phyloP scores from a whole-genome alignment of 2,797 vertebrate genomes.

The Phrynocephalus forsythii region DNA sequence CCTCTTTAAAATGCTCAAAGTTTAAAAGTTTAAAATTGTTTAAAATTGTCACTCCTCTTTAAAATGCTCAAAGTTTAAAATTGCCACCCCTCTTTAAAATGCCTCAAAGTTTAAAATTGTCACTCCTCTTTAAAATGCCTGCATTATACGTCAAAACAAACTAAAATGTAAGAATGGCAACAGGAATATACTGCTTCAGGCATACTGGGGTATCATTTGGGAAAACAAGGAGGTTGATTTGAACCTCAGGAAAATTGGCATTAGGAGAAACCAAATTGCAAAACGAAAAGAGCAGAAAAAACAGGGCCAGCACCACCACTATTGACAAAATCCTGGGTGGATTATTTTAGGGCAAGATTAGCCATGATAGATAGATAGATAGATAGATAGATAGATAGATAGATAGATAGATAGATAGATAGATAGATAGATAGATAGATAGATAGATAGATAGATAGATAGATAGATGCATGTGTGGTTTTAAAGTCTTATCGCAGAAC shows the following conservation, averaged over 20 bases:
- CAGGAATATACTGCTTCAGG: neutral
- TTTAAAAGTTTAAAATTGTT: too few relatives aligned
- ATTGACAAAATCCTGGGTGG: slow-evolving; percentile 3
- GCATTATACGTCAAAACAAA: neutral
- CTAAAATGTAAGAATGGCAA: neutral
- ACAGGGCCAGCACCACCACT: neutral
- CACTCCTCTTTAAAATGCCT: too few relatives aligned
- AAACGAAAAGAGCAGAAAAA: neutral
- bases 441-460: too few relatives aligned
- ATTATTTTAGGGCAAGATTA: neutral
- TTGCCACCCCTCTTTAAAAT: too few relatives aligned
- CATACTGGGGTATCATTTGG: neutral
- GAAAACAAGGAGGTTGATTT: neutral
- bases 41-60: too few relatives aligned
- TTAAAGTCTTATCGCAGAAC: neutral
- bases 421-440: too few relatives aligned
- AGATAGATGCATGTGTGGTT: too few relatives aligned
- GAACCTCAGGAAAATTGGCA: neutral
- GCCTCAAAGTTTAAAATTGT: too few relatives aligned
- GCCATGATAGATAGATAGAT: neutral
- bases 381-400: too few relatives aligned
- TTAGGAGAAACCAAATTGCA: slow-evolving; percentile 7
- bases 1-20: too few relatives aligned
- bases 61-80: too few relatives aligned
- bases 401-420: too few relatives aligned